phyloP scores from a whole-genome alignment of 37 sponge, comb jelly and placozoan genomes.

The Oopsacas minuta region DNA sequence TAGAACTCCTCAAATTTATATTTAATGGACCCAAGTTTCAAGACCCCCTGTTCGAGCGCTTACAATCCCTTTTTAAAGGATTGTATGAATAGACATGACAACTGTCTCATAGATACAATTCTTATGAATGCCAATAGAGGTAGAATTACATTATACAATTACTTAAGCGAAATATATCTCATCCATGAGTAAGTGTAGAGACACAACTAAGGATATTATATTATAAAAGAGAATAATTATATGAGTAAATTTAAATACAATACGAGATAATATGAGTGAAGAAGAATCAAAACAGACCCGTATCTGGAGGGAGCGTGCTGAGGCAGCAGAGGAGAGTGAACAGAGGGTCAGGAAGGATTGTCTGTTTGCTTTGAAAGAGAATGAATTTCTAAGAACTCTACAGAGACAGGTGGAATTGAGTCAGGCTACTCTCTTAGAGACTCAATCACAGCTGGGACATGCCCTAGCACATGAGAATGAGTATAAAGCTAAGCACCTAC shows the following conservation, averaged over 20 bases:
- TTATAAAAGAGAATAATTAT: background rate
- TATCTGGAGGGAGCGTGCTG: background rate
- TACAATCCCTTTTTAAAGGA: too few relatives aligned
- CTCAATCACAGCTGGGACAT: constrained; percentile 10
- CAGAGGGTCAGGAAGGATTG: background rate
- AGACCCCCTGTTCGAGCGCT: background rate
- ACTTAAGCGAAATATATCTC: background rate
- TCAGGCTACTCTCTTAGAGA: constrained; percentile 2
- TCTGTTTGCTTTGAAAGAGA: background rate
- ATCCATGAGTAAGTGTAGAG: background rate
- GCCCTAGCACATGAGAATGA: background rate
- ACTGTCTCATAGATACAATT: background rate
- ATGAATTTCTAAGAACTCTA: background rate
- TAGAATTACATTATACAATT: background rate
- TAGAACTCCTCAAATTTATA: too few relatives aligned
- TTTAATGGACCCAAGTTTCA: too few relatives aligned
- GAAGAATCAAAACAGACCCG: background rate
- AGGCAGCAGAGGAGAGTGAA: constrained; percentile 3
- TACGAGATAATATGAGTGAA: background rate
- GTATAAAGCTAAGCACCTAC: background rate
- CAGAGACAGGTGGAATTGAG: constrained; percentile 6
- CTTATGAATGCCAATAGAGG: background rate
- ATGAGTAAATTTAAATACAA: background rate
- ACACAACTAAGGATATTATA: background rate
- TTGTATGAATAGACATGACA: background rate